phyloP scores from a whole-genome alignment of 2,797 vertebrate species.

The Manis pentadactyla region DNA sequence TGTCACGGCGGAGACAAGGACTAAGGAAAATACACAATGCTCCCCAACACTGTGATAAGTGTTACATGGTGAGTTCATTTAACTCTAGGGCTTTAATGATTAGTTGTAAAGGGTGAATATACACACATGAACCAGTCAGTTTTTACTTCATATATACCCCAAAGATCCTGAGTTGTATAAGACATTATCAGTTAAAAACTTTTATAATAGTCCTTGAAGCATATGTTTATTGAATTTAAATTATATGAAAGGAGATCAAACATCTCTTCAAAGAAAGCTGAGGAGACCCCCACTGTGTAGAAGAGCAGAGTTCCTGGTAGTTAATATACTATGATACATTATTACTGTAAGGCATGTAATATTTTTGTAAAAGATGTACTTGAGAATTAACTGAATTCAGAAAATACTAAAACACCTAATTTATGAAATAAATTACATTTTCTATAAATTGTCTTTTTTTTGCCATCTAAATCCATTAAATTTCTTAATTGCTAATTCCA shows the following conservation, averaged over 20 bases:
- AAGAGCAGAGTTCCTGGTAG: not conserved
- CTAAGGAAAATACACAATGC: too few relatives aligned
- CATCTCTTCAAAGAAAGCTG: constrained; percentile 28
- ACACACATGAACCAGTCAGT: not conserved
- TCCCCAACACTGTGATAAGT: not conserved
- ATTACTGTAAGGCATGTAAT: not conserved
- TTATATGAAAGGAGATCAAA: constrained; percentile 18
- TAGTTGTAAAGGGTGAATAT: not conserved
- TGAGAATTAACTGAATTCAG: not conserved
- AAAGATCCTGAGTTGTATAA: not conserved
- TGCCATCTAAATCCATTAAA: not conserved
- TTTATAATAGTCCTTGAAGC: not conserved
- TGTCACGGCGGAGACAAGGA: too few relatives aligned
- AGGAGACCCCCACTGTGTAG: not conserved
- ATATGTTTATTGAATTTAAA: constrained; percentile 56
- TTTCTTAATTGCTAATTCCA: not conserved
- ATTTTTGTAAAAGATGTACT: not conserved
- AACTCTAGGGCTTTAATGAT: not conserved
- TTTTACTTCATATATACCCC: constrained; percentile 12
- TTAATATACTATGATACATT: not conserved
- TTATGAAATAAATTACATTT: constrained; percentile 24
- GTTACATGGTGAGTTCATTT: not conserved
- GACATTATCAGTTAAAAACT: not conserved
- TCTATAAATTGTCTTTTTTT: not conserved
- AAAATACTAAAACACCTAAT: constrained; percentile 24